Percentiles rank a stretch among this genome's conserved stretches.
Conservation (phyloP, 2,888 invertebrate species). For the Metalampra italica region DNA sequence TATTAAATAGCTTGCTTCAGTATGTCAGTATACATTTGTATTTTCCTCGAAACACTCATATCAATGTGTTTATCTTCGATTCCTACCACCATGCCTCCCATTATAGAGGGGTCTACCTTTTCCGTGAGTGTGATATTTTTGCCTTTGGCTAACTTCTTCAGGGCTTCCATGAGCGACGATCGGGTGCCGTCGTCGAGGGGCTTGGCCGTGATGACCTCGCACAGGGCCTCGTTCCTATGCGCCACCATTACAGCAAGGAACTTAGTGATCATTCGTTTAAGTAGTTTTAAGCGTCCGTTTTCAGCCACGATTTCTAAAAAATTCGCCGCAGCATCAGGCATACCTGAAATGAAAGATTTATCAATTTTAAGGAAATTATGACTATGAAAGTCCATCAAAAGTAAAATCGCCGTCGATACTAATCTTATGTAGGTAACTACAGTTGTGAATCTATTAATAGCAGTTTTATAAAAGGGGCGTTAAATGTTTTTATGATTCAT, state of each 20-base stretch:
- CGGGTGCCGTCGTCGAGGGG: constrained; percentile 42
- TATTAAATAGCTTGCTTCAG: constrained; percentile 19
- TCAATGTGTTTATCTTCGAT: constrained; percentile 64
- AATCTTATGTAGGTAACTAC: too few species aligned
- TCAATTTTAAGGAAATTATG: not conserved
- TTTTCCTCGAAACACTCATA: constrained; percentile 52
- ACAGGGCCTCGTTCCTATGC: constrained; percentile 56
- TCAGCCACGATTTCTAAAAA: constrained; percentile 56
- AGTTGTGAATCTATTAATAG: not conserved
- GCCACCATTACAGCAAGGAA: constrained; percentile 58
- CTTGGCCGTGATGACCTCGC: constrained; percentile 62
- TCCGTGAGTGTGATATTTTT: constrained; percentile 57
- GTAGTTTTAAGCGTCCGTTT: constrained; percentile 54
- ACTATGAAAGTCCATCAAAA: too few species aligned
- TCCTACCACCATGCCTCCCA: constrained; percentile 62
- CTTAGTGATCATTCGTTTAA: constrained; percentile 49
- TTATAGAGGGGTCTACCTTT: constrained; percentile 47
- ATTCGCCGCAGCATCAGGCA: constrained; percentile 47
- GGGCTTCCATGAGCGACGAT: constrained; percentile 37
- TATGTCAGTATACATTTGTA: constrained; percentile 55
- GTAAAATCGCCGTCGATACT: too few species aligned
- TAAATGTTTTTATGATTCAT: too few species aligned
- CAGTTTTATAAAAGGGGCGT: too few species aligned
- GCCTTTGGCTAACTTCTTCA: constrained; percentile 46
- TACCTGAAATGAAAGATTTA: constrained; percentile 31